Evolutionary conservation across 2,888 invertebrate species (phyloP).

Genomic region (Amiota mariae): DNA sequence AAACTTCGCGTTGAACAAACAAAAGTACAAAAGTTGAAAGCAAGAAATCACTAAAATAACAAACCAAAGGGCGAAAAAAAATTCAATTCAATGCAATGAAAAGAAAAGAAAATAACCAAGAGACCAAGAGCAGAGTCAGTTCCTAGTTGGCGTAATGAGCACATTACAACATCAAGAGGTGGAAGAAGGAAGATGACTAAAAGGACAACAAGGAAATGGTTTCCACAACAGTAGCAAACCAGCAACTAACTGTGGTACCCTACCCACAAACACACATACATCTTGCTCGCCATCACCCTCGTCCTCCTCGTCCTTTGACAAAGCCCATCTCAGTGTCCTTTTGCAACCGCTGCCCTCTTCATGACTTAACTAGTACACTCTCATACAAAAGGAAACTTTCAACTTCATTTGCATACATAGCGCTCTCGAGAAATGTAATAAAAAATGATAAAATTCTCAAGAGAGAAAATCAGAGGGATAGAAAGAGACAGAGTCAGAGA

Average conservation of each 20-base stretch:
- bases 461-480: slow-evolving; percentile 38
- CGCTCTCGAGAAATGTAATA: slow-evolving; percentile 68
- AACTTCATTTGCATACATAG: slow-evolving; percentile 71
- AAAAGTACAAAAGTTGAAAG: slow-evolving; percentile 39
- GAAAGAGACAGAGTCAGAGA: background rate
- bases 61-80: slow-evolving; percentile 23
- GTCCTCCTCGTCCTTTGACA: background rate
- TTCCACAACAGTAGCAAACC: slow-evolving; percentile 5
- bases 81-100: background rate
- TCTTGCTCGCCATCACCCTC: background rate
- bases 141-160: slow-evolving; percentile 36
- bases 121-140: background rate
- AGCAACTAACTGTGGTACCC: background rate
- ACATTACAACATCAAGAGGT: slow-evolving; percentile 52
- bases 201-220: background rate
- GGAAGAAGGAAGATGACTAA: background rate
- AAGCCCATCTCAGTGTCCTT: background rate
- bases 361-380: background rate
- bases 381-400: slow-evolving; percentile 61
- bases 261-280: background rate
- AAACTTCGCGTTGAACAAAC: slow-evolving; percentile 1
- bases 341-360: background rate
- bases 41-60: slow-evolving; percentile 35
- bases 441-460: slow-evolving; percentile 70
- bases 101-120: background rate